Conservation (phyloP, 2,888 invertebrate species). For the Aromia moschata region DNA sequence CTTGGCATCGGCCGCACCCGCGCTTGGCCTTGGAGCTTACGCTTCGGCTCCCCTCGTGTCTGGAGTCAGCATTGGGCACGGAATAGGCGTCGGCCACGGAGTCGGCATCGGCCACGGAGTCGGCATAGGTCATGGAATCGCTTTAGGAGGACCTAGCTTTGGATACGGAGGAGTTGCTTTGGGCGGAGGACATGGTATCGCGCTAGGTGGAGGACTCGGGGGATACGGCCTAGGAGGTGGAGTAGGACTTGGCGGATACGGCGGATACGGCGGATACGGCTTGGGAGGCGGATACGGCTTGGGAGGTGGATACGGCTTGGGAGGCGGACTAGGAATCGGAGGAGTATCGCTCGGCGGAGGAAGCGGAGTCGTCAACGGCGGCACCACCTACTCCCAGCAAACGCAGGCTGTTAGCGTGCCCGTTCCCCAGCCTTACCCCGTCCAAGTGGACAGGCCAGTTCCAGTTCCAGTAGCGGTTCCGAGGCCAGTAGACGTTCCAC, state of each 20-base stretch:
- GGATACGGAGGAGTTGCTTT: background rate
- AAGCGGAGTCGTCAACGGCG: constrained; percentile 37
- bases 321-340: constrained; percentile 18
- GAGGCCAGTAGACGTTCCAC: constrained; percentile 53
- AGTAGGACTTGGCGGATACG: constrained; percentile 11
- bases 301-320: constrained; percentile 24
- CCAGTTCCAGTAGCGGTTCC: constrained; percentile 53
- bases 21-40: background rate
- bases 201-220: background rate
- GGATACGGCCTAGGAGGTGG: constrained; percentile 16
- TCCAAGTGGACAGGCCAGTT: constrained; percentile 49
- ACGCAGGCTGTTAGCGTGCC: constrained; percentile 49
- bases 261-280: constrained; percentile 13
- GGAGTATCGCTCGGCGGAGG: constrained; percentile 17
- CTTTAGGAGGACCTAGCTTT: background rate
- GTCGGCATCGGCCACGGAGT: constrained; percentile 8
- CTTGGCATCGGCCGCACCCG: constrained; percentile 8
- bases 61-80: constrained; percentile 16
- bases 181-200: constrained; percentile 4
- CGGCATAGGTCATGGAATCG: constrained; percentile 1
- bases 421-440: constrained; percentile 53
- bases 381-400: constrained; percentile 52
- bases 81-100: constrained; percentile 18
- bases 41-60: background rate
- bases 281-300: constrained; percentile 19